These are phyloP conservation scores for Drosophila ogumai DNA, from an alignment of 1,140 invertebrate genomes.

Conservation along the genomic window DNA sequence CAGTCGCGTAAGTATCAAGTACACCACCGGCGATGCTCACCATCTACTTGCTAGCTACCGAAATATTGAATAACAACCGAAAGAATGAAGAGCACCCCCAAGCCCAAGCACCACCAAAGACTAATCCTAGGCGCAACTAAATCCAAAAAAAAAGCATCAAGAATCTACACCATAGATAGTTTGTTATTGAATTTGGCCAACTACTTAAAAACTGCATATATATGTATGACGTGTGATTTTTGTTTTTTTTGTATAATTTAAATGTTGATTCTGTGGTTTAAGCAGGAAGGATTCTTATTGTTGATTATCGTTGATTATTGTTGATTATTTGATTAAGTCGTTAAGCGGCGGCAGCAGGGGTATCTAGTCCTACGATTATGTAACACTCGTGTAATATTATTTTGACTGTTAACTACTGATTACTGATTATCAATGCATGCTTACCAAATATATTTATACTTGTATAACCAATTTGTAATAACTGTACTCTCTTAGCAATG, in stretches of 20 bases:
- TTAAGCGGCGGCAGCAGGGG: constrained; percentile 10
- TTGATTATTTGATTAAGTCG: constrained; percentile 54
- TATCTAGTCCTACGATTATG: constrained; percentile 52
- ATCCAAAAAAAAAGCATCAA: constrained; percentile 26
- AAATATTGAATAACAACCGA: constrained; percentile 82
- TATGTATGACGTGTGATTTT: constrained; percentile 50
- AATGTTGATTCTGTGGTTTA: constrained; percentile 39
- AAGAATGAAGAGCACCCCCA: constrained; percentile 37
- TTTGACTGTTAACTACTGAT: constrained; percentile 51
- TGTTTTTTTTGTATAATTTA: constrained; percentile 37
- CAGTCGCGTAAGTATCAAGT: constrained; percentile 85
- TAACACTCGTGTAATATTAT: constrained; percentile 54
- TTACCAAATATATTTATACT: constrained; percentile 64
- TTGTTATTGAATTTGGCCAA: constrained; percentile 54
- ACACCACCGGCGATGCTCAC: constrained; percentile 81
- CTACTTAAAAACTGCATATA: constrained; percentile 22
- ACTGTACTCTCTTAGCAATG: constrained; percentile 62
- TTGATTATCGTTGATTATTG: constrained; percentile 46
- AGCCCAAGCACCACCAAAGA: constrained; percentile 38
- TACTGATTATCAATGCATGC: constrained; percentile 75
- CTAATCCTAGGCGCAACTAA: constrained; percentile 41
- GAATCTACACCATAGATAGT: constrained; percentile 29
- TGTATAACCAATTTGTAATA: constrained; percentile 54
- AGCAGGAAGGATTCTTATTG: constrained; percentile 11
- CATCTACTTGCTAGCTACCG: constrained; percentile 84